Percentiles rank a stretch among this genome's conserved stretches.
These are phyloP conservation scores for Plebejus anna DNA, from an alignment of 2,888 invertebrate species.

Conservation along the genomic window DNA sequence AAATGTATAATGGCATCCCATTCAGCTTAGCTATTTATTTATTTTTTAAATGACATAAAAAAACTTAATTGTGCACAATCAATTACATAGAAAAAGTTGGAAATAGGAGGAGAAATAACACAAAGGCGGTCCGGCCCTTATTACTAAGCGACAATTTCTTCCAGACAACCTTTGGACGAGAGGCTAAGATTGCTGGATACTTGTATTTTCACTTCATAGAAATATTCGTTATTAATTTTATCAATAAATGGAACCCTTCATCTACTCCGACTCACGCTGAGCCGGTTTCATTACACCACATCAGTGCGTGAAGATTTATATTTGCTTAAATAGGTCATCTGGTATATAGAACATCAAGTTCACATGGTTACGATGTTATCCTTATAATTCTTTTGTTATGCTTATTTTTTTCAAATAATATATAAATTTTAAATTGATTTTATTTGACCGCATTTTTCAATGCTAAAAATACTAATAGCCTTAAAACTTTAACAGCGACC, in stretches of 20 bases:
- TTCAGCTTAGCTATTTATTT: too few species aligned
- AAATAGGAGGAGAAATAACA: too few species aligned
- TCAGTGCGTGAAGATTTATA: constrained; percentile 32
- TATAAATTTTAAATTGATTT: neutral
- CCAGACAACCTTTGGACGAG: too few species aligned
- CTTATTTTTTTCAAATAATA: neutral
- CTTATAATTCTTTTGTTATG: neutral
- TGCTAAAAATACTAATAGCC: constrained; percentile 16
- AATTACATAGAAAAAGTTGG: too few species aligned
- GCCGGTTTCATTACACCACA: constrained; percentile 29
- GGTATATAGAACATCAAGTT: constrained; percentile 10
- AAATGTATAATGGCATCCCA: too few species aligned
- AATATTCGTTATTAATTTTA: neutral
- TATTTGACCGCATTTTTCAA: constrained; percentile 15
- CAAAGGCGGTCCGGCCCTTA: too few species aligned
- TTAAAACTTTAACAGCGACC: constrained; percentile 24
- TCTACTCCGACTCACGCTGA: neutral
- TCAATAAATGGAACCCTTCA: neutral
- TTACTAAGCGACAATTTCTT: too few species aligned
- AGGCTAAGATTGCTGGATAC: too few species aligned
- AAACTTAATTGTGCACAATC: too few species aligned
- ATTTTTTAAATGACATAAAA: too few species aligned
- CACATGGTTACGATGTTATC: constrained; percentile 1
- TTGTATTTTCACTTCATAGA: neutral
- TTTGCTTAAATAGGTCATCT: constrained; percentile 28